Evolutionary conservation across 2,113 vertebrate genomes (phyloP), one percentile per base, ranked within the genome.

Genomic region (Boulengeromyrus knoepffleri): DNA sequence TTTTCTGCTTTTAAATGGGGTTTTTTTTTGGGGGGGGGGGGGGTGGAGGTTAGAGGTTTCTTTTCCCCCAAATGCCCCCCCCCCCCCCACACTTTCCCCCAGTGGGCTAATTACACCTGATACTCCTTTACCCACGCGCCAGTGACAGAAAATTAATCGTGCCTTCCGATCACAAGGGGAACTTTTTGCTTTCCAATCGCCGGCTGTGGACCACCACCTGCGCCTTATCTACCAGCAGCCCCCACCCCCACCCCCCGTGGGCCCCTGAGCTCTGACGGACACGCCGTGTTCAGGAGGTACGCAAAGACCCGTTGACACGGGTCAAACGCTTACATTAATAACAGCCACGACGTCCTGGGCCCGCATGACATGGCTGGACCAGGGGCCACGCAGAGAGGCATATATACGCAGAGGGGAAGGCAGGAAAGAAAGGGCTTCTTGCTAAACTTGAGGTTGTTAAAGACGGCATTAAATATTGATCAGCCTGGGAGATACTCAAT

Each of bases 391-490:
- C 90, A 47, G 89, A 9, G 13, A 17, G 87, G 80, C 77, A 84
- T 92, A 89, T 93, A 90, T 89, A 58, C 12, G 52, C 12, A 19
- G n/a, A 62, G 39, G 5, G 36, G 49, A 88, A 87, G 88, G 88
- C 46, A 62, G 87, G 90, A 86, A 89, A 90, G 89, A 66, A 86
- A 89, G 92, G 90, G 89, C 85, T 91, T 83, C 90, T 92, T 91
- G 89, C 91, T 90, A 94, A 92, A 92, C 92, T 92, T 90, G 91
- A 92, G 92, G 93, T 93, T 91, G 92, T 92, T 93, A 93, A 93
- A 93, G 92, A 91, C 89, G 17, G 80, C 92, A 93, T 94, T 93
- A 93, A 93, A 94, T 93, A 94, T 94, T 93, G 92, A 94, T 93
- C 92, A 91, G 91, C 90, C 91, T 91, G 90, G 92, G 92, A 91